Evolutionary conservation across 2,888 invertebrate species (phyloP), one percentile per base, ranked within the genome.

Genomic region (Azorinus chamasolen): DNA sequence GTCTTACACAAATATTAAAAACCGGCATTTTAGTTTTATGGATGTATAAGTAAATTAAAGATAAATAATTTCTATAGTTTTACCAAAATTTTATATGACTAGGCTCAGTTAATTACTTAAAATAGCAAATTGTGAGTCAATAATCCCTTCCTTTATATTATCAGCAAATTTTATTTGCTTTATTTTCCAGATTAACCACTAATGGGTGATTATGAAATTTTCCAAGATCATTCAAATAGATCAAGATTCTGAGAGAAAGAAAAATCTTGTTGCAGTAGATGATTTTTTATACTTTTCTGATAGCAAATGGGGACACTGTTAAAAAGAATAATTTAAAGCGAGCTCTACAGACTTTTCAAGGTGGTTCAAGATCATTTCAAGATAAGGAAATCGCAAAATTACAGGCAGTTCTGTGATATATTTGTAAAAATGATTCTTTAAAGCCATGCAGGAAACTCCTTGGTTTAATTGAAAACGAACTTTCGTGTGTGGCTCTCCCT

Each of bases 211-310:
- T n/a, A 48, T 8, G 48, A 48, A 48, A 48, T 48, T 48, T n/a
- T 48, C 48, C 10, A 8, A 48, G 18, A 48, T 20, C 8, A n/a
- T 48, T 20, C 14, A 48, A n/a, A 48, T 48, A 16, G 14, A 48
- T 20, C 48, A 48, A 8, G 18, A 48, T 48, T 6, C 10, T 14
- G 18, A 14, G 14, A 48, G n/a, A n/a, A n/a, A 48, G 22, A 25
- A 51, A 20, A 51, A 51, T 51, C 6, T 51, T 12, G 25, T 51
- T 22, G 5, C 10, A 10, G 10, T 51, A 20, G 51, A 22, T 10
- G 51, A 51, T 22, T 6, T 51, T 18, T 51, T n/a, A n/a, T 51
- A 22, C 3, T n/a, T 51, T 20, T 51, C 25, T 51, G 24, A 20
- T 14, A 22, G 25, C 22, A 22, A 25, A 12, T 53, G 25, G 53